Conservation (phyloP, 2,888 invertebrate genomes). For the Himalopsyche anomala region DNA sequence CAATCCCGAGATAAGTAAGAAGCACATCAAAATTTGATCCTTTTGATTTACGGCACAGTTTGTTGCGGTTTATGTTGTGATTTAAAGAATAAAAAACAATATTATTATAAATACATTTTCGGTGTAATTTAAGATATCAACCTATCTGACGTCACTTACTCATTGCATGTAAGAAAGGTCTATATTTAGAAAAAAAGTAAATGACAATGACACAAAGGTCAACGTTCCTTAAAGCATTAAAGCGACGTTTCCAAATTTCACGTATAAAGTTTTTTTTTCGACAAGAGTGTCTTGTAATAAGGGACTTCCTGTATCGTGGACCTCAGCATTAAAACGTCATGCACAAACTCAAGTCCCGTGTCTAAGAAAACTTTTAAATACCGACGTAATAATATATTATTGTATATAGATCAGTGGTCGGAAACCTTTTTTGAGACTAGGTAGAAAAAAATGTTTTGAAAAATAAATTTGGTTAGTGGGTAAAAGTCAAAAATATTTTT, state of each 20-base stretch:
- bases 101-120: no score
- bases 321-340: slow-evolving; percentile 32
- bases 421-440: no score
- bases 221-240: slow-evolving; percentile 14
- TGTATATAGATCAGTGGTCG: no score
- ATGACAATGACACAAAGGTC: slow-evolving; percentile 5
- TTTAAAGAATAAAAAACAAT: no score
- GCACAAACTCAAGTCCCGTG: slow-evolving; percentile 7
- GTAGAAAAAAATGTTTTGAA: no score
- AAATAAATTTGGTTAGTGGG: no score
- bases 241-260: slow-evolving; percentile 12
- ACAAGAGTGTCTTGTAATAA: slow-evolving; percentile 16
- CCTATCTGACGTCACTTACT: not conserved
- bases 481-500: no score
- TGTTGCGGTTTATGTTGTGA: no score
- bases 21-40: no score
- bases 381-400: not conserved
- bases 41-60: no score
- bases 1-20: no score
- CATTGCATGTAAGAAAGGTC: not conserved
- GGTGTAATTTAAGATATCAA: not conserved
- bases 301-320: slow-evolving; percentile 42
- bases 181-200: not conserved
- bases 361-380: not conserved
- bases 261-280: slow-evolving; percentile 21